Percentiles rank a stretch among this genome's conserved stretches.
Evolutionary conservation across 2,888 invertebrate species (phyloP).

Genomic region (Lingula anatina): DNA sequence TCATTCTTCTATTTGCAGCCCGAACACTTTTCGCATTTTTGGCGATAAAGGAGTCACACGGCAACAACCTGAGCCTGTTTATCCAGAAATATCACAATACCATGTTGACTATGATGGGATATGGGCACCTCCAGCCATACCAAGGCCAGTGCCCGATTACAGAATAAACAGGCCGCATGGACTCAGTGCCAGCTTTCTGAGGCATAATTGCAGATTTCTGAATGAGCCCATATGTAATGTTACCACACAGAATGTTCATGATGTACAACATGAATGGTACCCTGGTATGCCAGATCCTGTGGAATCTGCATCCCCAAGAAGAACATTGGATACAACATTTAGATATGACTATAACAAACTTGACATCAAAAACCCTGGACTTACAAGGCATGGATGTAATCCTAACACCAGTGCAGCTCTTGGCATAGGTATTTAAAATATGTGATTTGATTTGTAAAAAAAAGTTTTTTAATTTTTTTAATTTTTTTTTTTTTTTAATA

Average conservation of each 20-base stretch:
- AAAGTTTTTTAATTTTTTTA: no score
- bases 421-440: slow-evolving; percentile 26
- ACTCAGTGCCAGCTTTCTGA: slow-evolving; percentile 32
- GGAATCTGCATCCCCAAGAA: slow-evolving; percentile 24
- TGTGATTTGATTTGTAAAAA: not conserved
- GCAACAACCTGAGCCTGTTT: no score
- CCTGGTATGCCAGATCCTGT: slow-evolving; percentile 26
- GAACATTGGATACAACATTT: slow-evolving; percentile 34
- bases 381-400: slow-evolving; percentile 29
- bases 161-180: slow-evolving; percentile 38
- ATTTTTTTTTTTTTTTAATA: no score
- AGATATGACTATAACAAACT: slow-evolving; percentile 28
- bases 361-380: slow-evolving; percentile 12
- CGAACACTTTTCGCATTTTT: slow-evolving; percentile 44
- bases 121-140: no score
- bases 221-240: slow-evolving; percentile 47
- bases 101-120: no score
- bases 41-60: slow-evolving; percentile 38
- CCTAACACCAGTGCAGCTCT: slow-evolving; percentile 30
- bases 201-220: slow-evolving; percentile 38
- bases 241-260: slow-evolving; percentile 22
- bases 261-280: slow-evolving; percentile 39
- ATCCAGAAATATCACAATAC: no score
- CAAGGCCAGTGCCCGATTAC: slow-evolving; percentile 15
- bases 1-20: slow-evolving; percentile 26